Evolutionary conservation across 2,797 vertebrate species (phyloP).

Genomic region (Acipenser oxyrinchus): DNA sequence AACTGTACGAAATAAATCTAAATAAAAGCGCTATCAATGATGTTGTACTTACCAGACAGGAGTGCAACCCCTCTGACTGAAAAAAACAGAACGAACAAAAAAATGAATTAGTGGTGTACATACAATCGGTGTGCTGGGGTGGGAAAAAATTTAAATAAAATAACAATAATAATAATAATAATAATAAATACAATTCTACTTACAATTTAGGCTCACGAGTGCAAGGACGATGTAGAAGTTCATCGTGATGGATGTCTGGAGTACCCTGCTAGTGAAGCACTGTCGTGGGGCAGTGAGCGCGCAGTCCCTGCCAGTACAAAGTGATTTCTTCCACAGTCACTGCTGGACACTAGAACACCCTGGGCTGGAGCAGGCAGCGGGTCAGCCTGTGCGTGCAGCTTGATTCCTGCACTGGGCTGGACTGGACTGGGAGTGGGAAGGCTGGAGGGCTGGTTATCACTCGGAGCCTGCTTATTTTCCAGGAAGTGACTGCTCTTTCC

Average conservation of each 20-base stretch:
- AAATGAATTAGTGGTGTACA: too few relatives aligned
- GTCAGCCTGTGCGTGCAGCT: background rate
- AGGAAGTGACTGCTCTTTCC: constrained; percentile 70
- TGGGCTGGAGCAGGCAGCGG: background rate
- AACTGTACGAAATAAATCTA: too few relatives aligned
- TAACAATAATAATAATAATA: too few relatives aligned
- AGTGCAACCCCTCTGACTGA: too few relatives aligned
- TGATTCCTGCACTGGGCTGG: constrained; percentile 24
- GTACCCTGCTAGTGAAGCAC: background rate
- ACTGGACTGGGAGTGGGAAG: background rate
- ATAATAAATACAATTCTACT: too few relatives aligned
- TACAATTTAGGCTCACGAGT: too few relatives aligned
- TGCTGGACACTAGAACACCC: background rate
- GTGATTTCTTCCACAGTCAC: constrained; percentile 1
- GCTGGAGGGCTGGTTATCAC: constrained; percentile 42
- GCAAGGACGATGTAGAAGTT: too few relatives aligned
- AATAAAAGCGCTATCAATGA: too few relatives aligned
- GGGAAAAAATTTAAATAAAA: too few relatives aligned
- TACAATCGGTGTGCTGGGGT: too few relatives aligned
- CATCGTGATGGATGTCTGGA: background rate
- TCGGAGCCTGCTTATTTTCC: constrained; percentile 39
- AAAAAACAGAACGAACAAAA: too few relatives aligned
- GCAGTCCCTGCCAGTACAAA: constrained; percentile 14
- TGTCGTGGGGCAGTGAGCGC: background rate
- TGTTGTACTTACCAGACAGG: too few relatives aligned